phyloP scores from a whole-genome alignment of 2,888 invertebrate species.

The Phymatocera aterrima region DNA sequence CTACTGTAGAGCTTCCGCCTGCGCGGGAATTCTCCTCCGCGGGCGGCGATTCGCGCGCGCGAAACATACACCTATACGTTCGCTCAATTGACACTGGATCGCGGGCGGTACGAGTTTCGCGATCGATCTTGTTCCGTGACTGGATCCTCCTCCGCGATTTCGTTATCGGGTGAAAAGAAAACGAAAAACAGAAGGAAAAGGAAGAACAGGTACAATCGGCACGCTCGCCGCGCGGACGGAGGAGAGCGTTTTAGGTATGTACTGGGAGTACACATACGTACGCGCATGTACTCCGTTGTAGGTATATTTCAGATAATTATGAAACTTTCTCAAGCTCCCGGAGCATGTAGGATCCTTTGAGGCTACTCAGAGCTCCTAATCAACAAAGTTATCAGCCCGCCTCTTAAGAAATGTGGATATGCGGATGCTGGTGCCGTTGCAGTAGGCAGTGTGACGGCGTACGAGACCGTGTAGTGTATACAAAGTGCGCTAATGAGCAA shows the following conservation, averaged over 20 bases:
- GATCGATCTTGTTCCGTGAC: no score
- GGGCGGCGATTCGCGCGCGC: no score
- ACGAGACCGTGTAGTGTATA: no score
- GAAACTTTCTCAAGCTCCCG: conserved; percentile 8
- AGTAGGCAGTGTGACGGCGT: not conserved
- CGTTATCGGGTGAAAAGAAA: no score
- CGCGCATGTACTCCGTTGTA: not conserved
- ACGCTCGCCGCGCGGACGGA: no score
- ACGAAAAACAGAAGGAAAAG: no score
- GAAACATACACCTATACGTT: no score
- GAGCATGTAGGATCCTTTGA: conserved; percentile 10
- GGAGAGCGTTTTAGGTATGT: no score
- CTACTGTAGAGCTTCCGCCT: not conserved
- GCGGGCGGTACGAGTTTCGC: no score
- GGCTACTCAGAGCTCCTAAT: conserved; percentile 25
- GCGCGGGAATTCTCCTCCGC: not conserved
- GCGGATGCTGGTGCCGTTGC: not conserved
- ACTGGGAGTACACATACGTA: not conserved
- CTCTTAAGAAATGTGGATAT: conserved; percentile 1
- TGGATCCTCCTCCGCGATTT: no score
- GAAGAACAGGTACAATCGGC: no score
- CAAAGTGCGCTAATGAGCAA: not conserved
- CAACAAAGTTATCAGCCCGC: conserved; percentile 45
- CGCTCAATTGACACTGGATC: no score
- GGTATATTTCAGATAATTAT: not conserved